Evolutionary conservation across 2,797 vertebrate species (phyloP).

Genomic region (Podargus strigoides): DNA sequence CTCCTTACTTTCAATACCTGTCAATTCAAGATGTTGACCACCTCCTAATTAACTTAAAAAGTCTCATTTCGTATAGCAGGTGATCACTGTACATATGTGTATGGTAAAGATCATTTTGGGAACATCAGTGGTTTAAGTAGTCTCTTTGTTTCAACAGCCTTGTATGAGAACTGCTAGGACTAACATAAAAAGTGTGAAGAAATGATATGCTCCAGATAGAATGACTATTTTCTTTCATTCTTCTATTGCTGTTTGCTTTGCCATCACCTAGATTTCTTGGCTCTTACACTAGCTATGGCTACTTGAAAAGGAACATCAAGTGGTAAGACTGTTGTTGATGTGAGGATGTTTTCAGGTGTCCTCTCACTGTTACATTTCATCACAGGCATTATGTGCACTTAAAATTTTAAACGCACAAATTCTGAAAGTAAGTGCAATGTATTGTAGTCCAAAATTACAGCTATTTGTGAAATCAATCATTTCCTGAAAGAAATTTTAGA

Average conservation of each 20-base stretch:
- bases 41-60: not conserved
- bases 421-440: not conserved
- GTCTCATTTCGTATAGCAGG: not conserved
- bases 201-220: constrained; percentile 67
- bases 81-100: not conserved
- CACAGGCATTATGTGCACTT: constrained; percentile 78
- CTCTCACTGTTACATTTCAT: constrained; percentile 65
- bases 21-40: not conserved
- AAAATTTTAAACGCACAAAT: not conserved
- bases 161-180: constrained; percentile 3
- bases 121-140: not conserved
- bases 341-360: constrained; percentile 73
- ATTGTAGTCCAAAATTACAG: not conserved
- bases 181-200: constrained; percentile 29
- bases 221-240: constrained; percentile 77
- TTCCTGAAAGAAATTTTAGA: not conserved
- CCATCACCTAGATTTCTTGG: constrained; percentile 80
- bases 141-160: not conserved
- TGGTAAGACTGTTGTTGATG: constrained; percentile 76
- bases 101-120: not conserved
- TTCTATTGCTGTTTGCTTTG: constrained; percentile 78
- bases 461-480: not conserved
- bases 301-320: constrained; percentile 81
- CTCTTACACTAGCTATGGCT: constrained; percentile 81
- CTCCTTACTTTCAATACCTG: not conserved